These are phyloP conservation scores for Palythoa caribaeorum DNA, from an alignment of 92 coral and sea anemone species.

Conservation along the genomic window DNA sequence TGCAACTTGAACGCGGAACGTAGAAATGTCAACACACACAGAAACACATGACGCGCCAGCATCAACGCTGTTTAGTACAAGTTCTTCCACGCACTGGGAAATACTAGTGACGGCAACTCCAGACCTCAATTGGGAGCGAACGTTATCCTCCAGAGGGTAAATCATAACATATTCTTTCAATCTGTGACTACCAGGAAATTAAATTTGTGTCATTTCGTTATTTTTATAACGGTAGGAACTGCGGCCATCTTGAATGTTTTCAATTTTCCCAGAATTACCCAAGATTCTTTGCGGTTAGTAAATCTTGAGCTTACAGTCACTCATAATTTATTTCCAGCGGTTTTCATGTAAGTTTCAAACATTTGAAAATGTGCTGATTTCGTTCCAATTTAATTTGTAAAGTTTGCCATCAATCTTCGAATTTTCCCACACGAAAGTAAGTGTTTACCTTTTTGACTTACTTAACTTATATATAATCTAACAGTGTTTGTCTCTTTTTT, in stretches of 20 bases:
- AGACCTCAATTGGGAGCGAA: constrained; percentile 88
- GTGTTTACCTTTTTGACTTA: no score
- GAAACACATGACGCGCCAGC: constrained; percentile 91
- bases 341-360: neutral
- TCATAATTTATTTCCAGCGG: constrained; percentile 8
- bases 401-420: no score
- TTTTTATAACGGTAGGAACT: constrained; percentile 54
- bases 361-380: neutral
- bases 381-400: no score
- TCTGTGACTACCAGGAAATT: neutral
- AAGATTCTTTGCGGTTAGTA: neutral
- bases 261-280: constrained; percentile 46
- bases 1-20: constrained; percentile 78
- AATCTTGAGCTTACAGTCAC: neutral
- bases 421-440: no score
- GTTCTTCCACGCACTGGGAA: constrained; percentile 95
- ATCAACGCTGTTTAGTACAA: constrained; percentile 91
- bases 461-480: neutral
- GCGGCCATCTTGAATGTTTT: constrained; percentile 22
- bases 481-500: no score
- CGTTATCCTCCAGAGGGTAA: constrained; percentile 81
- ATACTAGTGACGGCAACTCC: constrained; percentile 89
- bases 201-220: neutral
- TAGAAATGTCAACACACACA: constrained; percentile 83
- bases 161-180: constrained; percentile 62